These are phyloP conservation scores for Engraulis encrasicolus DNA, from an alignment of 2,113 vertebrate species.

Conservation along the genomic window DNA sequence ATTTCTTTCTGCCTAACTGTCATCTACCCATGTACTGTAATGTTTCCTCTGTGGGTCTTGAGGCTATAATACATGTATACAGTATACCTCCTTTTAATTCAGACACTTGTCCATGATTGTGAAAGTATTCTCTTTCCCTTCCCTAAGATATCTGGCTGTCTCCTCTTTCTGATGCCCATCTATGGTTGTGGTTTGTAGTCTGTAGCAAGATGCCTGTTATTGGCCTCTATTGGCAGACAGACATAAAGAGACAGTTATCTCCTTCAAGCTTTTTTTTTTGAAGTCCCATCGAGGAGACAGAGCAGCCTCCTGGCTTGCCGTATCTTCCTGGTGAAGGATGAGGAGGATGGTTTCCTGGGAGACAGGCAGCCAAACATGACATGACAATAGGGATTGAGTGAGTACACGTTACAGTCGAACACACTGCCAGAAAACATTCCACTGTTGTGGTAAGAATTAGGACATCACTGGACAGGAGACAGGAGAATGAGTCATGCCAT, in stretches of 20 bases:
- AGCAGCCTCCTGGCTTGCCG: constrained; percentile 42
- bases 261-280: constrained; percentile 26
- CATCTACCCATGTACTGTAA: no score
- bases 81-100: neutral
- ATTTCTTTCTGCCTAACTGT: no score
- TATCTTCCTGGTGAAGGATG: constrained; percentile 20
- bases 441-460: constrained; percentile 49
- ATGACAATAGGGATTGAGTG: constrained; percentile 53
- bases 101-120: neutral
- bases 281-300: constrained; percentile 40
- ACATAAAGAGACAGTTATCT: neutral
- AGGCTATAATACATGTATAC: no score
- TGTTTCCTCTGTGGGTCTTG: no score
- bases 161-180: neutral
- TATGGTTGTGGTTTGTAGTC: neutral
- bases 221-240: neutral
- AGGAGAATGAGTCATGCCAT: constrained; percentile 48
- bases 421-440: constrained; percentile 49
- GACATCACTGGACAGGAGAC: constrained; percentile 49
- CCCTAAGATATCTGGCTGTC: constrained; percentile 15
- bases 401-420: constrained; percentile 44
- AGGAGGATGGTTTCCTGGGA: constrained; percentile 52
- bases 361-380: constrained; percentile 54
- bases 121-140: neutral
- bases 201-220: neutral